A percentile compares a stretch with the other conserved stretches of the same genome.
Evolutionary conservation across 2,888 invertebrate species (phyloP).

Genomic region (Poecilobothrus nobilitatus): DNA sequence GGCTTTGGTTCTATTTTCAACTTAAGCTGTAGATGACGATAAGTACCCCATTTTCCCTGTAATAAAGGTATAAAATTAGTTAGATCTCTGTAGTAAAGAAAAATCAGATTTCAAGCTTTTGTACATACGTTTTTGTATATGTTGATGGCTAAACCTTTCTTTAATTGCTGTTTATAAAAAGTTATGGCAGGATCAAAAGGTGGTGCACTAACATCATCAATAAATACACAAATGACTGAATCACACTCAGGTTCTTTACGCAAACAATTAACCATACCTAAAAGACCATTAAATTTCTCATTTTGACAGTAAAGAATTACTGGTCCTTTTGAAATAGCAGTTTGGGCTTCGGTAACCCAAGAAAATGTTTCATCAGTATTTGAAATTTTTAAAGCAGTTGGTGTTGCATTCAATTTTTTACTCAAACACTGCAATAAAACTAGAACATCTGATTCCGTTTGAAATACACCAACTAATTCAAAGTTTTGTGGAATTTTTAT

Average conservation of each 20-base stretch:
- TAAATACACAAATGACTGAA: constrained; percentile 53
- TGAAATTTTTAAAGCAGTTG: constrained; percentile 31
- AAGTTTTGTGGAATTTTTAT: constrained; percentile 30
- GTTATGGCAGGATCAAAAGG: constrained; percentile 55
- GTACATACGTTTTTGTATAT: constrained; percentile 52
- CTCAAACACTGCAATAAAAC: constrained; percentile 33
- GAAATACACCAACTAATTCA: constrained; percentile 31
- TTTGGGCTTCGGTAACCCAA: constrained; percentile 36
- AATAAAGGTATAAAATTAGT: not conserved
- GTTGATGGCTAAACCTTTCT: constrained; percentile 71
- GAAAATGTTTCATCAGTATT: constrained; percentile 30
- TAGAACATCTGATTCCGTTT: constrained; percentile 32
- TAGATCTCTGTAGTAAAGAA: no score
- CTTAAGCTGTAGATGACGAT: constrained; percentile 64
- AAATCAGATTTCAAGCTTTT: not conserved
- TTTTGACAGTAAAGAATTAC: constrained; percentile 59
- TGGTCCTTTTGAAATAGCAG: constrained; percentile 29
- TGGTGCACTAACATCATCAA: constrained; percentile 56
- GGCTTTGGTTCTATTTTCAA: constrained; percentile 41
- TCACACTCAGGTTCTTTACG: constrained; percentile 69
- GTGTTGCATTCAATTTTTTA: constrained; percentile 25
- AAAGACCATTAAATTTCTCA: constrained; percentile 63
- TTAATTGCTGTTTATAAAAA: constrained; percentile 57
- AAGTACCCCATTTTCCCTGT: constrained; percentile 59
- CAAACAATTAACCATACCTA: constrained; percentile 85